Evolutionary conservation across 2,888 invertebrate genomes (phyloP).

Genomic region (Gymnosoma rotundatum): DNA sequence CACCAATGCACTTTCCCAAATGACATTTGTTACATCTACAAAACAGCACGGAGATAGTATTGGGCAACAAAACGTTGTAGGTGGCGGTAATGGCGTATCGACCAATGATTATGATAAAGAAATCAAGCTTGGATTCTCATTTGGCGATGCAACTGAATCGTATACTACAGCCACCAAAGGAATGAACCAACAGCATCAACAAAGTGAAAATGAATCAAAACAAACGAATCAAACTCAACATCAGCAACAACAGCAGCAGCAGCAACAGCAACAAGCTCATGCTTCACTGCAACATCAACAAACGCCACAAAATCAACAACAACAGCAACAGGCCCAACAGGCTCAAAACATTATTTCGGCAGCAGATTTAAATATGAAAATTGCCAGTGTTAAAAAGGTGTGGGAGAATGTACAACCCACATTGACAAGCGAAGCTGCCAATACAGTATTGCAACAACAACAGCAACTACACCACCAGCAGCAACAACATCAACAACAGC

Average conservation of each 20-base stretch:
- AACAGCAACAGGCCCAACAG: conserved; percentile 74
- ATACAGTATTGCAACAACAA: conserved; percentile 77
- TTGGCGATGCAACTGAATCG: conserved; percentile 85
- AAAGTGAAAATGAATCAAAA: conserved; percentile 71
- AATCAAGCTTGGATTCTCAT: conserved; percentile 95
- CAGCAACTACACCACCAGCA: conserved; percentile 73
- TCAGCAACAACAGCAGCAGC: conserved; percentile 72
- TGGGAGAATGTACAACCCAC: conserved; percentile 87
- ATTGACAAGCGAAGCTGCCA: conserved; percentile 85
- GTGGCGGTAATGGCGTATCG: conserved; percentile 71
- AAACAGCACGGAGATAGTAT: conserved; percentile 71
- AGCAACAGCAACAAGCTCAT: conserved; percentile 64
- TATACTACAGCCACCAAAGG: conserved; percentile 81
- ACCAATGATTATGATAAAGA: conserved; percentile 91
- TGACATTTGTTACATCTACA: conserved; percentile 84
- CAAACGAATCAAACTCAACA: conserved; percentile 73
- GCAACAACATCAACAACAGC: conserved; percentile 73
- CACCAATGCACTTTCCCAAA: conserved; percentile 84
- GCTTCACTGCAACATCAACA: conserved; percentile 75
- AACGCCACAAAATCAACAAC: conserved; percentile 60
- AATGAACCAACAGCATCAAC: conserved; percentile 70
- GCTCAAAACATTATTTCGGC: conserved; percentile 87
- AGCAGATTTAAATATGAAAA: conserved; percentile 96
- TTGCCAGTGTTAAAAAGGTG: conserved; percentile 93
- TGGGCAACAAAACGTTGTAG: conserved; percentile 71